Conservation (phyloP, 2,797 vertebrate species). For the Pitangus sulphuratus region DNA sequence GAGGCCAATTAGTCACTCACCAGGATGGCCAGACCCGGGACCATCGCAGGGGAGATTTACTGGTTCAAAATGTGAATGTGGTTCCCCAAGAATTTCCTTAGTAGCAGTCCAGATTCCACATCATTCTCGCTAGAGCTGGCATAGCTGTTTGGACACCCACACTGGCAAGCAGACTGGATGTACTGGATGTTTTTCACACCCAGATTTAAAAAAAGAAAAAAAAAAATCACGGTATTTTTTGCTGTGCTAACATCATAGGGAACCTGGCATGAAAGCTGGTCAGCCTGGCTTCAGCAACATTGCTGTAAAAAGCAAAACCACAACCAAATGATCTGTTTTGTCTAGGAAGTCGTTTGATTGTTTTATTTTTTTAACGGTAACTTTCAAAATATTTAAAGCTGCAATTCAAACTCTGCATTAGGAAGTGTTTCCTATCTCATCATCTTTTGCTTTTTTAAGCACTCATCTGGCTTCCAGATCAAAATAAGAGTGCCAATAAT, state of each 20-base stretch:
- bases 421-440: neutral
- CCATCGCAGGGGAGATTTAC: neutral
- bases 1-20: neutral
- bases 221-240: neutral
- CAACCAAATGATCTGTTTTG: neutral
- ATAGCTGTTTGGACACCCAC: neutral
- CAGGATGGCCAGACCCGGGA: neutral
- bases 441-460: neutral
- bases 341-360: neutral
- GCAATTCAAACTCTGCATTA: neutral
- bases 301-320: slow-evolving; percentile 6
- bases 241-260: neutral
- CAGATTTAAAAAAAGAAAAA: neutral
- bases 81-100: neutral
- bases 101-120: neutral
- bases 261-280: neutral
- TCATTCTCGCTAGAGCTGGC: neutral
- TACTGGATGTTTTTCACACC: neutral
- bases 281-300: neutral
- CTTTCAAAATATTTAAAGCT: neutral
- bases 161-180: neutral
- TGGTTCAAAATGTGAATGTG: neutral
- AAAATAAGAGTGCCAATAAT: neutral
- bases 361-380: neutral
- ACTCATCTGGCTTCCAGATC: neutral